phyloP scores from a whole-genome alignment of 2,113 vertebrate species.

The Boleophthalmus pectinirostris region DNA sequence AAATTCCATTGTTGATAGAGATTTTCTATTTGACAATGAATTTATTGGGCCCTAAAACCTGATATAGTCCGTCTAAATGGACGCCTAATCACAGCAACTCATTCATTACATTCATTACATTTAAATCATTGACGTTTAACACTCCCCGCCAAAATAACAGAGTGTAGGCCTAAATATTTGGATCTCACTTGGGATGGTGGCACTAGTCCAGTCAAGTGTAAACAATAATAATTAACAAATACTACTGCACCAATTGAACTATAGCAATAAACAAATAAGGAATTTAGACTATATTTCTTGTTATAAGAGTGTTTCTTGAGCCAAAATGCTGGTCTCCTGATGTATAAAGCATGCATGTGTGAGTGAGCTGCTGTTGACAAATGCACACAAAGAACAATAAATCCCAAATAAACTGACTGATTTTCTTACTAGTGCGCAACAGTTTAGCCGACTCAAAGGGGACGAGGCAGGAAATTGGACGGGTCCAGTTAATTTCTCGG shows the following conservation, averaged over 20 bases:
- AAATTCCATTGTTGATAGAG: too few species aligned
- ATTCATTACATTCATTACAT: slow-evolving; percentile 14
- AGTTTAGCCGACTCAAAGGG: slow-evolving; percentile 97
- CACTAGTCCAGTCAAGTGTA: slow-evolving; percentile 25
- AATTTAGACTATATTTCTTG: slow-evolving; percentile 40
- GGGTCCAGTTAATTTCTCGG: slow-evolving; percentile 93
- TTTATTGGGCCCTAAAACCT: neutral
- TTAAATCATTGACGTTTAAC: slow-evolving; percentile 12
- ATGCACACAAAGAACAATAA: slow-evolving; percentile 64
- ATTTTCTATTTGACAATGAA: too few species aligned
- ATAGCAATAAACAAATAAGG: slow-evolving; percentile 13
- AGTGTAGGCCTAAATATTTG: slow-evolving; percentile 22
- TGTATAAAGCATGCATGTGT: slow-evolving; percentile 31
- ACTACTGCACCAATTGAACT: slow-evolving; percentile 7
- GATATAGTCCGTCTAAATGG: neutral
- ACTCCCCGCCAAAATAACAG: slow-evolving; percentile 16
- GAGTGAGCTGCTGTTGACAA: slow-evolving; percentile 54
- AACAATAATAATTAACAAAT: slow-evolving; percentile 20
- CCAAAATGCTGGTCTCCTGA: slow-evolving; percentile 40
- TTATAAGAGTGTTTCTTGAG: slow-evolving; percentile 39
- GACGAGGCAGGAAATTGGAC: slow-evolving; percentile 97
- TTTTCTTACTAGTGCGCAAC: slow-evolving; percentile 98
- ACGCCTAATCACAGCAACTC: slow-evolving; percentile 14
- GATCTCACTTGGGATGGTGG: slow-evolving; percentile 21
- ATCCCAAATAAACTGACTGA: slow-evolving; percentile 86